These are phyloP conservation scores for Eupleurogrammus muticus DNA, from an alignment of 2,797 vertebrate genomes.

Conservation along the genomic window DNA sequence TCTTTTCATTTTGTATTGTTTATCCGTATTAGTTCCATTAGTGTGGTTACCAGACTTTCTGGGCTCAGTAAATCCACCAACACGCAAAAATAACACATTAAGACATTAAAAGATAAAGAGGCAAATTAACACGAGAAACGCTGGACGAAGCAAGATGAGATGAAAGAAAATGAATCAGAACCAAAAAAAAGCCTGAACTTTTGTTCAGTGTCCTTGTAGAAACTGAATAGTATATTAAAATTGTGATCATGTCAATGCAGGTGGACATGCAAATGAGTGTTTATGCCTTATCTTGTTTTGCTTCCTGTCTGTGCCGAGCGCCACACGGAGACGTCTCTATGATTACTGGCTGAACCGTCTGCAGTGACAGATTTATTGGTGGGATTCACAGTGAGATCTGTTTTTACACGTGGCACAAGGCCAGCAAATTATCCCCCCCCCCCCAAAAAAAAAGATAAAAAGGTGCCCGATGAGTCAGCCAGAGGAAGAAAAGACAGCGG, in stretches of 20 bases:
- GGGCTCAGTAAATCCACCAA: not conserved
- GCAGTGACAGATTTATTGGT: slow-evolving; percentile 12
- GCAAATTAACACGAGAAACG: no score
- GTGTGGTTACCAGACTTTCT: not conserved
- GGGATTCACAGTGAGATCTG: not conserved
- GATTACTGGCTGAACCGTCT: not conserved
- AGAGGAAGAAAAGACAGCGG: slow-evolving; percentile 7
- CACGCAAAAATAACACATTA: not conserved
- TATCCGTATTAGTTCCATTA: not conserved
- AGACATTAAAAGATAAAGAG: no score
- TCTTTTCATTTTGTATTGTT: not conserved
- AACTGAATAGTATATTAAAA: no score
- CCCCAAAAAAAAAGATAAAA: not conserved
- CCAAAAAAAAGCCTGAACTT: no score
- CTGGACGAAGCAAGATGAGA: not conserved
- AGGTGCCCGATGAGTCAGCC: slow-evolving; percentile 29
- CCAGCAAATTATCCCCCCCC: slow-evolving; percentile 3
- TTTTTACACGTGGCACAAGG: not conserved
- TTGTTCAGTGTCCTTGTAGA: not conserved
- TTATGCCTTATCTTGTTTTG: not conserved
- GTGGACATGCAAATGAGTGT: not conserved
- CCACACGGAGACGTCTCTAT: not conserved
- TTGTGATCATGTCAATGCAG: no score
- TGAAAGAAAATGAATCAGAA: not conserved
- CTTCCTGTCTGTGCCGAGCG: slow-evolving; percentile 11